These are phyloP conservation scores for Berghia stephanieae DNA, from an alignment of 1,140 invertebrate species.

Conservation along the genomic window DNA sequence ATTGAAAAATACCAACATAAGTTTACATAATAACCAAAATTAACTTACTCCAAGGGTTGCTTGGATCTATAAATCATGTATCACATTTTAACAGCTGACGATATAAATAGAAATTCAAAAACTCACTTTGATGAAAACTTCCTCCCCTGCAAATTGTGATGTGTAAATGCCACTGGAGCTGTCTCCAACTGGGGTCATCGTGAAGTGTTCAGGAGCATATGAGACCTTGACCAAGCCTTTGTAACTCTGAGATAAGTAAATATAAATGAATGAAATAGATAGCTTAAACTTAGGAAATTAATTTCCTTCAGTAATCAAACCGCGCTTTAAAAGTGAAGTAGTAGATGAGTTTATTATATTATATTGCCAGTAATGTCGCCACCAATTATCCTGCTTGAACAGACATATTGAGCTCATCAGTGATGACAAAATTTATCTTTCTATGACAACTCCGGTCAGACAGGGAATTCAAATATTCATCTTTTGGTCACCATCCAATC, in stretches of 20 bases:
- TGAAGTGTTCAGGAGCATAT: constrained; percentile 45
- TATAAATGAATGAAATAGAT: background rate
- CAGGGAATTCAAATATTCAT: too few species aligned
- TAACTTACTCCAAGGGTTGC: background rate
- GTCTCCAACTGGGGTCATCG: constrained; percentile 33
- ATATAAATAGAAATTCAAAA: background rate
- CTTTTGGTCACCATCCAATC: too few species aligned
- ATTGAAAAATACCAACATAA: too few species aligned
- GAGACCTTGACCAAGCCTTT: constrained; percentile 45
- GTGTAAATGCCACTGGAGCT: constrained; percentile 36
- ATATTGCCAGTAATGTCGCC: background rate
- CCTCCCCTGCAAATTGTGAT: constrained; percentile 40
- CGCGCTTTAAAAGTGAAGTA: too few species aligned
- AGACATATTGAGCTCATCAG: background rate
- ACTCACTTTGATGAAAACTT: constrained; percentile 47
- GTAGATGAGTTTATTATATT: background rate
- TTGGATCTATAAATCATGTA: background rate
- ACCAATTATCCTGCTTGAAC: background rate
- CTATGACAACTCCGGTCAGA: too few species aligned
- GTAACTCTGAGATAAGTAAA: constrained; percentile 39
- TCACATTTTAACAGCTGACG: background rate
- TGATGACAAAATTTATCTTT: background rate
- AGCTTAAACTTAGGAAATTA: too few species aligned
- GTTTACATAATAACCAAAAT: background rate
- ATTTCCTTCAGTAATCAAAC: too few species aligned